phyloP scores from a whole-genome alignment of 2,113 vertebrate genomes.

The Fregata magnificens region DNA sequence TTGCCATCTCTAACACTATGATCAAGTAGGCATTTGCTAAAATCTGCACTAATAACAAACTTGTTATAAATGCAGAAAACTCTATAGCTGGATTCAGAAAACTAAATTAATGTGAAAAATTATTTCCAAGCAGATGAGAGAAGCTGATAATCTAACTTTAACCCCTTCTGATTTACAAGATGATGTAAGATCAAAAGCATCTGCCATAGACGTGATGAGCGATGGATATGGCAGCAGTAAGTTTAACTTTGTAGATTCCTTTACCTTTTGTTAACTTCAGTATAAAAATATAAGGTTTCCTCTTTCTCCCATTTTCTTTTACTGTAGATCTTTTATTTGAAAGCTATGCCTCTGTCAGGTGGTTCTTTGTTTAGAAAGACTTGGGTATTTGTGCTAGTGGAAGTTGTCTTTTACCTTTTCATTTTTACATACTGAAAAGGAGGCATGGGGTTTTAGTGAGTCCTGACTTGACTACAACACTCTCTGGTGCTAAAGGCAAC shows the following conservation, averaged over 20 bases:
- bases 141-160: constrained; percentile 75
- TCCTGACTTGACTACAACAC: not conserved
- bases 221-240: constrained; percentile 83
- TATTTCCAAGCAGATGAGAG: constrained; percentile 71
- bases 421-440: not conserved
- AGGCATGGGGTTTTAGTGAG: not conserved
- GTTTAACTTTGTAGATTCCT: constrained; percentile 18
- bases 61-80: not conserved
- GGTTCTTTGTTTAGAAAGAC: not conserved
- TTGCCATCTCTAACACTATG: not conserved
- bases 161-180: constrained; percentile 75
- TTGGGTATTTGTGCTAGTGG: not conserved
- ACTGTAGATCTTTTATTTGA: not conserved
- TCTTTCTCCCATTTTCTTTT: not conserved
- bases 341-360: not conserved
- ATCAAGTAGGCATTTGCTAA: not conserved
- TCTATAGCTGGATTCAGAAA: not conserved
- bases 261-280: not conserved
- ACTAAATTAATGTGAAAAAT: not conserved
- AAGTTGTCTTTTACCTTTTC: not conserved
- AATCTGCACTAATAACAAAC: not conserved
- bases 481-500: not conserved
- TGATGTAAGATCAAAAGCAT: constrained; percentile 72
- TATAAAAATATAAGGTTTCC: not conserved
- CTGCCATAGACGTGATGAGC: constrained; percentile 70